Conservation (phyloP, 1,140 invertebrate species). For the Platyura marginata region DNA sequence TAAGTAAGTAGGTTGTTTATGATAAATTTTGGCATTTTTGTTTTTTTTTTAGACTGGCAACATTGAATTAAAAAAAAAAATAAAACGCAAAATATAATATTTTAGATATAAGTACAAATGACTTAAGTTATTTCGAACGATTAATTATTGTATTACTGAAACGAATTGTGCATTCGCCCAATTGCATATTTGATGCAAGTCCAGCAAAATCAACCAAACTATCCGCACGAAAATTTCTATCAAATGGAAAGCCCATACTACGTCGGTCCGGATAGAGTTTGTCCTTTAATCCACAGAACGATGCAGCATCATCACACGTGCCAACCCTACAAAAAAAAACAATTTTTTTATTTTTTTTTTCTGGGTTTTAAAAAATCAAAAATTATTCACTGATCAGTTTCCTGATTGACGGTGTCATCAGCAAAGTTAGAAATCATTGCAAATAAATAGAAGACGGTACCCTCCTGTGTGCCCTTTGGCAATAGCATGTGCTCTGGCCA, state of each 20-base stretch:
- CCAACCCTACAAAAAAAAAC: slow-evolving; percentile 10
- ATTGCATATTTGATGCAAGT: slow-evolving; percentile 39
- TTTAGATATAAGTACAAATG: too few relatives aligned
- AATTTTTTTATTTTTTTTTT: not conserved
- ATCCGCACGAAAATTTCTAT: slow-evolving; percentile 28
- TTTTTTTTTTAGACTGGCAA: too few relatives aligned
- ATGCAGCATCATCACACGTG: slow-evolving; percentile 39
- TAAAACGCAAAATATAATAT: too few relatives aligned
- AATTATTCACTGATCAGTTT: not conserved
- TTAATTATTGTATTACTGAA: slow-evolving; percentile 18
- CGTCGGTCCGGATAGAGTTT: slow-evolving; percentile 47
- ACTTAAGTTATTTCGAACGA: not conserved
- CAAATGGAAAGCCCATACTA: slow-evolving; percentile 57
- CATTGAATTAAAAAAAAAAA: too few relatives aligned
- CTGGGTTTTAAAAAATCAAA: not conserved
- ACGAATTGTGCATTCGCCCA: slow-evolving; percentile 26
- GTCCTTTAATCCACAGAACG: slow-evolving; percentile 48
- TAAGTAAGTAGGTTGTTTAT: too few relatives aligned
- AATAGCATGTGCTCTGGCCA: slow-evolving; percentile 65
- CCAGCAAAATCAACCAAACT: slow-evolving; percentile 30
- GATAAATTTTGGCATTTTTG: too few relatives aligned
- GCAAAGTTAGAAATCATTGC: slow-evolving; percentile 22
- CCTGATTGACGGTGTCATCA: slow-evolving; percentile 3
- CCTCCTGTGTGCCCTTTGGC: slow-evolving; percentile 17
- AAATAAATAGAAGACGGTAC: not conserved